Evolutionary conservation across 2,888 invertebrate genomes (phyloP).

Genomic region (Amphipyra berbera): DNA sequence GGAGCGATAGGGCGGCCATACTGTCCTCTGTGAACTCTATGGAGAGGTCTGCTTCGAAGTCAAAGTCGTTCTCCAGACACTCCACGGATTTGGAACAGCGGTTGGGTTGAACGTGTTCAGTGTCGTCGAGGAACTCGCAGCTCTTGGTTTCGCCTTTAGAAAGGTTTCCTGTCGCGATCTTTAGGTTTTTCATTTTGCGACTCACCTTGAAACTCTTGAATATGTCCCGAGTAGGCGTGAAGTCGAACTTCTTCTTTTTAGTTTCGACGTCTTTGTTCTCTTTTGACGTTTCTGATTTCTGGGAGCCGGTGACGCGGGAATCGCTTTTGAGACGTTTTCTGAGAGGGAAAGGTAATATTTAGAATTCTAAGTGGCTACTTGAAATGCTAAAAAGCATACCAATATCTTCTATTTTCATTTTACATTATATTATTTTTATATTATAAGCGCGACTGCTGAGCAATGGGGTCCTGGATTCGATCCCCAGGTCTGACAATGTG

Average conservation of each 20-base stretch:
- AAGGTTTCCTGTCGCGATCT: conserved; percentile 71
- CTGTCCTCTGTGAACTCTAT: conserved; percentile 75
- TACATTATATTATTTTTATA: no score
- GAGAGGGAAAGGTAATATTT: conserved; percentile 4
- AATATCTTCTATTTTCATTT: no score
- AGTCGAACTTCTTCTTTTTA: conserved; percentile 87
- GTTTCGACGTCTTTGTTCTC: conserved; percentile 80
- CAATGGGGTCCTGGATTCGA: no score
- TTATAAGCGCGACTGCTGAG: no score
- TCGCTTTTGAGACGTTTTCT: conserved; percentile 88
- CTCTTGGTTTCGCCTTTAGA: conserved; percentile 83
- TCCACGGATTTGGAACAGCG: conserved; percentile 85
- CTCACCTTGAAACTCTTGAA: conserved; percentile 86
- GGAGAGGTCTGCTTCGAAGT: conserved; percentile 75
- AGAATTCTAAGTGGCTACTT: conserved; percentile 70
- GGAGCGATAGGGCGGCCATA: conserved; percentile 74
- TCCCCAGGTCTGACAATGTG: no score
- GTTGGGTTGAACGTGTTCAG: conserved; percentile 70
- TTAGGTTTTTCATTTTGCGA: conserved; percentile 81
- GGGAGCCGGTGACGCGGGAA: conserved; percentile 77
- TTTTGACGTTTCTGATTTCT: conserved; percentile 80
- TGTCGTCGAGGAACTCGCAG: conserved; percentile 84
- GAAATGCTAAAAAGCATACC: no score
- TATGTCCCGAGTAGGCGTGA: conserved; percentile 84
- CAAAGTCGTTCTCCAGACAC: conserved; percentile 76